Base-by-base conservation (phyloP, 2,888 invertebrate genomes). In the Cybosia mesomella region DNA sequence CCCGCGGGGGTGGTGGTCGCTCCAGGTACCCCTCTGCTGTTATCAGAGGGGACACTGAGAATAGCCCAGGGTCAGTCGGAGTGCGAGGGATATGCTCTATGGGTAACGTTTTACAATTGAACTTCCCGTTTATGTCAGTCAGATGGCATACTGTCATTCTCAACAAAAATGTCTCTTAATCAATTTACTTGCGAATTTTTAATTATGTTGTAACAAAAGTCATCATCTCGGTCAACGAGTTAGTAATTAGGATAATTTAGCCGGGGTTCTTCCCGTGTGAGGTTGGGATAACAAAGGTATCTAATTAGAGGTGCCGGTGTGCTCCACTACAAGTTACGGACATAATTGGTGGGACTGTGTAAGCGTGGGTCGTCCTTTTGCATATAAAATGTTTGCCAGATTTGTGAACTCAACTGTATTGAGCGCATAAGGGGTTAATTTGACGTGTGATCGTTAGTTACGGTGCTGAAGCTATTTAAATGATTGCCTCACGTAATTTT, bases 191-290 rank as follows among this genome's bases (percentile, higher is more conserved):
- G n/a, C n/a, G n/a, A n/a, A n/a, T n/a, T n/a, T 43, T 18, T 43
- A 43, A 43, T 43, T 55, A 55, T 21, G 21, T 21, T 53, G n/a
- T 53, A 21, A 54, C 54, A 22, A 22, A 22, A 54, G 49, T 49
- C 10, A 54, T 21, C 77, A 83, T 83, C 82, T 81, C 79, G 63
- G 71, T 77, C 79, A 79, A 80, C 79, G 73, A 82, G 80, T 67
- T 60, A 72, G 79, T 83, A 83, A 85, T 87, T 84, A 84, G 83
- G 81, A 84, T 86, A 85, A 87, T 76, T 73, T 72, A 60, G 71
- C 64, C 49, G 57, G 57, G 67, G 7, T 32, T 58, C 8, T 58
- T 59, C 7, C 57, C 21, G 43, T 87, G 59, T 74, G 74, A 71
- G 75, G 64, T 72, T 65, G 72, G 71, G 79, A 71, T 75, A 78